Base-by-base conservation (phyloP, 2,888 invertebrate genomes). In the Folsomia candida region DNA sequence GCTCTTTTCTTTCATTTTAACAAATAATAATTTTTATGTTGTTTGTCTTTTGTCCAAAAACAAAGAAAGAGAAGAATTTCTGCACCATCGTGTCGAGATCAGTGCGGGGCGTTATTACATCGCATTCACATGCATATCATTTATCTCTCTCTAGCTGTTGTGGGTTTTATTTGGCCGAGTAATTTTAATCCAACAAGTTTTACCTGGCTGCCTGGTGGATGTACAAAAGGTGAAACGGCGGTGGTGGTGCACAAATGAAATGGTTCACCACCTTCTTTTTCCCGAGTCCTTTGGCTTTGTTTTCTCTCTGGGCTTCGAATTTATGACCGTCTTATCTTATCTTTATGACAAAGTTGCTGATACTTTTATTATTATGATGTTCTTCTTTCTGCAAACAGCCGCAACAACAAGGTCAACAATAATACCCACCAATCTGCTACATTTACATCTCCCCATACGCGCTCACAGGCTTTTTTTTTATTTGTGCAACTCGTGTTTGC, bases 381-480 rank as follows among this genome's bases (percentile, higher is more conserved):
- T 14, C 37, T 37, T 14, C 37, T 9, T 37, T 37, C 37, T 37
- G 14, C 28, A 62, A 26, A 62, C 28, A 54, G 54, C 14, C 47
- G 14, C 47, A 47, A 47, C 57, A 4, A 6, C 57, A 59, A 59
- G 59, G 26, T 25, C 59, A 59, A 22, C 14, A 59, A 3, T 6
- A 3, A 14, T 59, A 37, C 37, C 37, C 4, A 37, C 37, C n/a
- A n/a, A n/a, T n/a, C n/a, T n/a, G n/a, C n/a, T n/a, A n/a, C n/a
- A n/a, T n/a, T n/a, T n/a, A n/a, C n/a, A n/a, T n/a, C n/a, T n/a
- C n/a, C n/a, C n/a, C n/a, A n/a, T n/a, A n/a, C n/a, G n/a, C n/a
- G n/a, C n/a, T n/a, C 54, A 22, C n/a, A 54, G n/a, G 54, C 54
- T 22, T n/a, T 54, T 54, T 54, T 54, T 22, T 54, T 54, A 54